phyloP scores from a whole-genome alignment of 2,797 vertebrate species.

The Sylvia borin region DNA sequence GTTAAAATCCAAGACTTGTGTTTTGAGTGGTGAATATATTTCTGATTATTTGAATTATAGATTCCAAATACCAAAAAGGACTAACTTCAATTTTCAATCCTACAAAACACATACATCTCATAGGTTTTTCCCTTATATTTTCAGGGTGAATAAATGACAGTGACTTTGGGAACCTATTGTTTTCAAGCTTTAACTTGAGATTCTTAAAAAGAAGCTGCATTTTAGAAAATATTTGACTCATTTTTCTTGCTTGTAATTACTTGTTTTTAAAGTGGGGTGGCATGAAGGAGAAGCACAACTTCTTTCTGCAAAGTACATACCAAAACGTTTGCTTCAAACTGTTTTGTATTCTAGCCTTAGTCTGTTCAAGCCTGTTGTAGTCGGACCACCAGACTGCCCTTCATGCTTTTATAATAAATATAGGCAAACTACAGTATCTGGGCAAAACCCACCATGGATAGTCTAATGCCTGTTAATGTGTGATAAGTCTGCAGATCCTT shows the following conservation, averaged over 20 bases:
- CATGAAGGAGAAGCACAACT: not conserved
- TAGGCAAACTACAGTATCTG: not conserved
- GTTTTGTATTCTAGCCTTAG: not conserved
- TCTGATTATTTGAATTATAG: not conserved
- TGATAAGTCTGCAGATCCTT: not conserved
- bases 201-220: not conserved
- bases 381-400: not conserved
- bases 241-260: not conserved
- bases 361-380: not conserved
- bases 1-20: not conserved
- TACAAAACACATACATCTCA: accelerated
- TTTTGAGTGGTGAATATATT: not conserved
- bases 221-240: not conserved
- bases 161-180: not conserved
- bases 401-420: not conserved
- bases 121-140: not conserved
- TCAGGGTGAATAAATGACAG: not conserved
- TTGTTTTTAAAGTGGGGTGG: not conserved
- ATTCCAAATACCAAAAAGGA: not conserved
- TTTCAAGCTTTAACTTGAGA: not conserved
- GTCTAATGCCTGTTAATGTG: not conserved
- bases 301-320: not conserved
- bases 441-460: not conserved
- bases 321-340: not conserved
- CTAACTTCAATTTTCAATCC: not conserved